Base-by-base conservation (phyloP, 2,888 invertebrate species). In the Margaritifera margaritifera region DNA sequence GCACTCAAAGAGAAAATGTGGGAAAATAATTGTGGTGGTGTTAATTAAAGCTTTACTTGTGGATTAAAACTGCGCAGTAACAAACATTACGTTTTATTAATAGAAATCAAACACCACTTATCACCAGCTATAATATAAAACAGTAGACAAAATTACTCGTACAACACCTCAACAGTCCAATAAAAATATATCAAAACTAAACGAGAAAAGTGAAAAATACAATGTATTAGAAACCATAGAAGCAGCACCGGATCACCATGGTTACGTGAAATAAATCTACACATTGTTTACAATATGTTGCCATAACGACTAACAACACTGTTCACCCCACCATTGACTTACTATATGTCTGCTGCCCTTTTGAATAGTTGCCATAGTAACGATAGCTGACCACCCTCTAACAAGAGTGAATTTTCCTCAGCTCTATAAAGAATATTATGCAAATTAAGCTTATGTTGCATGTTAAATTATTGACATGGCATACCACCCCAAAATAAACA, bases 211-310 rank as follows among this genome's bases (percentile, higher is more conserved):
- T 72, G 72, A 68, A 68, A 69, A 54, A 67, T 66, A 66, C 67
- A 67, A 60, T 54, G 72, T 77, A 72, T 74, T 73, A 77, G 72
- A 72, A 77, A 77, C 72, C 74, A 74, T 72, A 67, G 62, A 73
- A 73, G 73, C 73, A 68, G 65, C 72, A 67, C 69, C 69, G 58
- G 51, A 31, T 64, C 71, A 74, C 74, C 70, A 70, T 56, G 61
- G 66, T 64, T 71, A 77, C 77, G 75, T 78, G 74, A 73, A 78
- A 78, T 75, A 79, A 77, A 77, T 74, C 75, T 75, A 75, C 79
- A 79, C 75, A 79, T 64, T 72, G 64, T 69, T 65, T 74, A 78
- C 78, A 78, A 75, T 75, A 77, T 77, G 72, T 77, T 75, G 74
- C 75, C 77, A 77, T 74, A 67, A 77, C 77, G 74, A 79, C 75